Base-by-base conservation (phyloP, 2,888 invertebrate genomes). In the Drosophila greeni region DNA sequence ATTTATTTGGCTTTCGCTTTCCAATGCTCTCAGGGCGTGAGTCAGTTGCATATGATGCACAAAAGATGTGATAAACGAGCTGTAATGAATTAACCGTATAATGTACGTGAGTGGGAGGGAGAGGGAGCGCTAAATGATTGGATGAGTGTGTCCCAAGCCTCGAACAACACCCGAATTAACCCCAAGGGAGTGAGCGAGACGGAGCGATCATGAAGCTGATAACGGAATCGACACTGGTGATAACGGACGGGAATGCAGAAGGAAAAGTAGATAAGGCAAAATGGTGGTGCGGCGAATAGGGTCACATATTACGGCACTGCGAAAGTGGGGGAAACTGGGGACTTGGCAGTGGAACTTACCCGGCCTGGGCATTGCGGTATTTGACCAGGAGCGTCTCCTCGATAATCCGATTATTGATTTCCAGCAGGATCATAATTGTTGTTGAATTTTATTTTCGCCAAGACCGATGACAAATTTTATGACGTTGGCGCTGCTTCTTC, bases 341-440 rank as follows among this genome's bases (percentile, higher is more conserved):
- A 67, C 34, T 43, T 34, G 33, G n/a, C 14, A 29, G 11, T 20
- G 26, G 4, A 23, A 88, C 89, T 89, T 73, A 99, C 99, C 98
- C 97, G 87, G 96, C 95, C 90, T 95, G 91, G 88, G 96, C 96
- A 93, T 97, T 97, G 91, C 94, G 95, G 91, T 97, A 97, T 92
- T 98, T 98, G 86, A 96, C 93, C 87, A 94, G 93, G 89, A 99
- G 91, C 69, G 98, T 97, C 91, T 99, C 99, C 91, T 98, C 97
- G 86, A 99, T 95, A 91, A 99, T 97, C 90, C 98, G 95, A 92
- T 99, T 99, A 91, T 98, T 97, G 91, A 98, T 97, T 93, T 99
- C 99, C 89, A 99, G 92, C 90, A 97, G 92, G 92, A 97, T 97
- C 97, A 97, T 97, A 57, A 59, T 76, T 51, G 31, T 66, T 61